These are phyloP conservation scores for Danaus melanippus DNA, from an alignment of 1,140 invertebrate genomes.

Conservation along the genomic window DNA sequence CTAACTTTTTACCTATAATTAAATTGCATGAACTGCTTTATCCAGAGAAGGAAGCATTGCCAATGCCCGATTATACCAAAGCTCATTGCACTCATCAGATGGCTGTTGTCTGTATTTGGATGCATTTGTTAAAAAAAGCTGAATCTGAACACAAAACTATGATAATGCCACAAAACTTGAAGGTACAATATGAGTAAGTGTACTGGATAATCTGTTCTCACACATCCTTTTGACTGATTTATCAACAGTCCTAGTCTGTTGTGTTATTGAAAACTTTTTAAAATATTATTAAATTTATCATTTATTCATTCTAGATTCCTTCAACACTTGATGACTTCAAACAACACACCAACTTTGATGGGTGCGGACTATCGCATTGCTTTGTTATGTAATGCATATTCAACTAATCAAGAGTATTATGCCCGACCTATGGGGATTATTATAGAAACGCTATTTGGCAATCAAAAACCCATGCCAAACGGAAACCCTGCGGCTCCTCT, in stretches of 20 bases:
- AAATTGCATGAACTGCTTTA: constrained; percentile 94
- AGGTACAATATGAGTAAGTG: constrained; percentile 86
- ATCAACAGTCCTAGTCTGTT: no score
- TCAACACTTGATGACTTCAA: constrained; percentile 85
- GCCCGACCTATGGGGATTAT: constrained; percentile 89
- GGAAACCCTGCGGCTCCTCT: constrained; percentile 67
- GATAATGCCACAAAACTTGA: constrained; percentile 86
- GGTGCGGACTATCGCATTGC: constrained; percentile 91
- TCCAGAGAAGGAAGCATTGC: constrained; percentile 90
- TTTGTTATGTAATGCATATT: constrained; percentile 95
- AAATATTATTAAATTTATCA: not conserved
- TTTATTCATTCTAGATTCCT: constrained; percentile 74
- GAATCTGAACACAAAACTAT: constrained; percentile 86
- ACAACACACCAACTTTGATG: constrained; percentile 76
- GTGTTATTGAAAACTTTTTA: no score
- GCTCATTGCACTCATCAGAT: constrained; percentile 91
- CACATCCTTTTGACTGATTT: no score
- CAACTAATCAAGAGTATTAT: constrained; percentile 89
- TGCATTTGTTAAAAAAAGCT: constrained; percentile 95
- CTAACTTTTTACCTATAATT: constrained; percentile 92
- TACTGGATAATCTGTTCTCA: not conserved
- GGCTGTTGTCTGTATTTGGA: constrained; percentile 96
- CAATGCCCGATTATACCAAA: constrained; percentile 90
- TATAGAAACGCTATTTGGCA: constrained; percentile 88
- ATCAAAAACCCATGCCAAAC: constrained; percentile 75